A percentile compares a stretch with the other conserved stretches of the same genome.
These are phyloP conservation scores for Oryctolagus cuniculus DNA, from an alignment of 2,113 vertebrate species.

Conservation along the genomic window mOryCun1.1 NC_091436.1:2175501-2176000, in stretches of 20 bases:
- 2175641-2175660: background rate
- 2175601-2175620: background rate
- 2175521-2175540: background rate
- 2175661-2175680: too few relatives aligned
- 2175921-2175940: background rate
- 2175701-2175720: background rate
- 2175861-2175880: too few relatives aligned
- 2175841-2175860: too few relatives aligned
- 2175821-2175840: background rate
- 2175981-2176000: background rate
- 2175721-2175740: background rate
- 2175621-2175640: too few relatives aligned
- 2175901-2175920: background rate
- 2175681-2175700: too few relatives aligned
- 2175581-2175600: background rate
- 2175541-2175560: background rate
- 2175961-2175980: background rate
- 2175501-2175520: background rate
- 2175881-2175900: background rate
- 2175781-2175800: background rate
- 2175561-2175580: background rate
- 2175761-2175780: background rate
- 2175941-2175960: background rate
- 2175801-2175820: background rate
- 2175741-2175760: background rate